Conservation (phyloP, 1,140 invertebrate genomes). For the Drosophila lini region DNA sequence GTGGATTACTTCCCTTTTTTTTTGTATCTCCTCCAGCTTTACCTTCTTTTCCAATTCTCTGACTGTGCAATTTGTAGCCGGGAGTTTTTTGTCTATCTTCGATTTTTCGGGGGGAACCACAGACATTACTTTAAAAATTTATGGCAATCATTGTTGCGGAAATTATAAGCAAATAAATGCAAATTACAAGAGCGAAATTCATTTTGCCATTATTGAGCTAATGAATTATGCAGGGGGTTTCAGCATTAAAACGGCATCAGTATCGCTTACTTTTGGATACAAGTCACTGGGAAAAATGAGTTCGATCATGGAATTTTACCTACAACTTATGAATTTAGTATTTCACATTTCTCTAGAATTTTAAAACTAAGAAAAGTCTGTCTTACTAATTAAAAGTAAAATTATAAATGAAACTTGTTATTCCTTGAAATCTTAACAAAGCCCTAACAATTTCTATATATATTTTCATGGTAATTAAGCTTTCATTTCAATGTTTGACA, state of each 20-base stretch:
- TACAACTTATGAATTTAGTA: background rate
- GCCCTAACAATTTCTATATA: background rate
- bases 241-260: conserved; percentile 39
- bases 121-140: conserved; percentile 54
- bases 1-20: conserved; percentile 39
- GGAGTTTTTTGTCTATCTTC: conserved; percentile 27
- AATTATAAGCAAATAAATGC: conserved; percentile 52
- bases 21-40: background rate
- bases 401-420: background rate
- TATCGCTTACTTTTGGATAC: conserved; percentile 24
- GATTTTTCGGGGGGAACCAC: conserved; percentile 38
- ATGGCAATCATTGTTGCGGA: conserved; percentile 30
- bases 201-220: conserved; percentile 40
- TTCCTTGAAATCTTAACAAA: background rate
- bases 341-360: background rate
- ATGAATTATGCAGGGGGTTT: conserved; percentile 50
- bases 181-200: conserved; percentile 36
- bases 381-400: background rate
- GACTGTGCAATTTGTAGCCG: conserved; percentile 53
- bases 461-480: background rate
- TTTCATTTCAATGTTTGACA: background rate
- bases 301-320: background rate
- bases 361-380: too few relatives aligned
- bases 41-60: conserved; percentile 25
- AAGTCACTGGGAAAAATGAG: conserved; percentile 7